Evolutionary conservation across 2,113 vertebrate genomes (phyloP).

Genomic region (Nettapus auritus): DNA sequence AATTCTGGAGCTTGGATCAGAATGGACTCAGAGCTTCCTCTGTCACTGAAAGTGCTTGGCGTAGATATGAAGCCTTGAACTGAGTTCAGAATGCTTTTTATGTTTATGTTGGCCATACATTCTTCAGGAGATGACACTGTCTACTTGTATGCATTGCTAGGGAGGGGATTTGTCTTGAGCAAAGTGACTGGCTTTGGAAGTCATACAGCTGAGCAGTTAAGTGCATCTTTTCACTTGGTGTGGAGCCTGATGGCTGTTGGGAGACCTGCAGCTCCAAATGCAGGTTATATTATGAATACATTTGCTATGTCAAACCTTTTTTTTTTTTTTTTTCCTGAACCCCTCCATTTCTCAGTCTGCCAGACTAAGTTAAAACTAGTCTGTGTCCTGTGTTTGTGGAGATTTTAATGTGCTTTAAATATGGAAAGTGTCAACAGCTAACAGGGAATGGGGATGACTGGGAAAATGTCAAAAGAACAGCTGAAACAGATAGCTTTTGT

Average conservation of each 20-base stretch:
- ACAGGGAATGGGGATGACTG: neutral
- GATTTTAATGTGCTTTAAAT: neutral
- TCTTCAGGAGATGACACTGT: neutral
- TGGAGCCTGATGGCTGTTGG: neutral
- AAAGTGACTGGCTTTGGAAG: neutral
- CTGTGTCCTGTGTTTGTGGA: neutral
- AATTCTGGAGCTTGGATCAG: neutral
- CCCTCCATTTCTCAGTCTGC: neutral
- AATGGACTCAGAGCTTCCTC: neutral
- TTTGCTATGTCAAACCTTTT: neutral
- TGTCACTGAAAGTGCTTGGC: neutral
- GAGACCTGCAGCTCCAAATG: neutral
- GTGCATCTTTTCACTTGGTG: neutral
- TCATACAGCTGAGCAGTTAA: neutral
- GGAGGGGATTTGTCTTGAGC: neutral
- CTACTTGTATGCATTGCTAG: neutral
- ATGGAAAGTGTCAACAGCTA: accelerated
- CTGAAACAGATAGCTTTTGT: neutral
- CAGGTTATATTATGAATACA: neutral
- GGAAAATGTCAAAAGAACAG: neutral
- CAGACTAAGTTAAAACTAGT: neutral
- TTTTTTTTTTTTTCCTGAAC: neutral
- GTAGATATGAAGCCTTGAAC: neutral
- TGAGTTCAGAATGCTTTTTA: neutral
- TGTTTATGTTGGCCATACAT: neutral